Evolutionary conservation across 2,113 vertebrate genomes (phyloP), one percentile per base, ranked within the genome.

Genomic region (Sebastes schlegelii): DNA sequence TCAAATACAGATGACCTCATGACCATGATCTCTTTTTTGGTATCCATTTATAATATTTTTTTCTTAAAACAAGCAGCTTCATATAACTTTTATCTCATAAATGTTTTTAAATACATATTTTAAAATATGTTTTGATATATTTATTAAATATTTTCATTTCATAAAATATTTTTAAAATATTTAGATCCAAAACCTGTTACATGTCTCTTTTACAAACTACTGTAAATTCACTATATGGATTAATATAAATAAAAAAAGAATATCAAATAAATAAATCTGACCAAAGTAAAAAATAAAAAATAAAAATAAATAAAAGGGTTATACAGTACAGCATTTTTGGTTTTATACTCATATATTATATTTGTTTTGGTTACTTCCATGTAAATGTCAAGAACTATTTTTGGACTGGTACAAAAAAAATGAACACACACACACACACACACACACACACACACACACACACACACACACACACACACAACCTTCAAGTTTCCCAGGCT

Each of bases 311-410:
- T 23, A 57, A n/a, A 23, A 55, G 3, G 5, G 9, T 12, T 13
- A n/a, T 42, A 13, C 10, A 23, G n/a, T 40, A 63, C 17, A 43
- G 26, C 3, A 12, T 19, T 19, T 55, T 8, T 45, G 34, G 26
- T 11, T 14, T 21, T 10, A 3, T 43, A 9, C 0, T 49, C 8
- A 34, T 1, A 3, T 1, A 1, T 3, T 26, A 2, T 11, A 3
- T 57, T 73, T 69, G 34, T 26, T 67, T 69, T 79, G 40, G 52
- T 74, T 34, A 19, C 49, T 23, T 69, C 13, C 62, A 8, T 19
- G 45, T 67, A 13, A 74, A 12, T 58, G 16, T 4, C 4, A 17
- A 10, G 1, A 45, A n/a, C 43, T 82, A 82, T 85, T 72, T 74
- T 52, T 46, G 16, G 64, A 62, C 77, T 4, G 19, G 6, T 51